Conservation (phyloP, 2,113 vertebrate genomes). For the Pseudorasbora parva region DNA sequence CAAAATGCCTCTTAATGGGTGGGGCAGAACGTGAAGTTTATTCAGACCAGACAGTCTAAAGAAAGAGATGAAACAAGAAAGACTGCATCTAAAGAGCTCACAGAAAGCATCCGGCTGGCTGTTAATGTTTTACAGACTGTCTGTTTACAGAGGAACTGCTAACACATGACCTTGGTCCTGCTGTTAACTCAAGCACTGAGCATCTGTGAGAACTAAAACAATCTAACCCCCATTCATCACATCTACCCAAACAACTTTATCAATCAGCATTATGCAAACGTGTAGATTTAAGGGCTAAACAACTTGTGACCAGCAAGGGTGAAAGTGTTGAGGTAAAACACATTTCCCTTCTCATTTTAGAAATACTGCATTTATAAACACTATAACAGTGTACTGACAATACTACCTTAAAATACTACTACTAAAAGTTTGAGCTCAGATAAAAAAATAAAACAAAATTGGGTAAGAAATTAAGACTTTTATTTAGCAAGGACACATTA, state of each 20-base stretch:
- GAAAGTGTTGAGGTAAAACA: not conserved
- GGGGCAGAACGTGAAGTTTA: not conserved
- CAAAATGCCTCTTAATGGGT: constrained; percentile 4
- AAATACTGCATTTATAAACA: too few species aligned
- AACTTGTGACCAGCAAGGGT: not conserved
- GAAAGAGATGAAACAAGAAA: not conserved
- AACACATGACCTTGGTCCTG: constrained; percentile 33
- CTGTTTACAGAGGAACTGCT: constrained; percentile 47
- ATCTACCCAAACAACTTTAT: constrained; percentile 25
- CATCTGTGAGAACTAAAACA: constrained; percentile 17
- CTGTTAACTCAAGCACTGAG: not conserved
- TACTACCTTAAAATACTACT: too few species aligned
- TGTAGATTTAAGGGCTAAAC: constrained; percentile 30
- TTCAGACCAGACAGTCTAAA: not conserved
- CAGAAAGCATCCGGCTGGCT: not conserved
- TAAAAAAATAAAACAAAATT: too few species aligned
- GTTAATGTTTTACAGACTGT: constrained; percentile 50
- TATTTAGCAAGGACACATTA: too few species aligned
- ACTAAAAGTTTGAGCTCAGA: too few species aligned
- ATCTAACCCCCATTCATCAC: constrained; percentile 14
- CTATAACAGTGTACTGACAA: too few species aligned
- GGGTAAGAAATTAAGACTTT: too few species aligned
- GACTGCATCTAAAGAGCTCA: not conserved
- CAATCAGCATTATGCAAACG: constrained; percentile 28
- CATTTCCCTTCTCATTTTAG: too few species aligned